Conservation (phyloP, 2,888 invertebrate genomes). For the Carterocephalus palaemon region DNA sequence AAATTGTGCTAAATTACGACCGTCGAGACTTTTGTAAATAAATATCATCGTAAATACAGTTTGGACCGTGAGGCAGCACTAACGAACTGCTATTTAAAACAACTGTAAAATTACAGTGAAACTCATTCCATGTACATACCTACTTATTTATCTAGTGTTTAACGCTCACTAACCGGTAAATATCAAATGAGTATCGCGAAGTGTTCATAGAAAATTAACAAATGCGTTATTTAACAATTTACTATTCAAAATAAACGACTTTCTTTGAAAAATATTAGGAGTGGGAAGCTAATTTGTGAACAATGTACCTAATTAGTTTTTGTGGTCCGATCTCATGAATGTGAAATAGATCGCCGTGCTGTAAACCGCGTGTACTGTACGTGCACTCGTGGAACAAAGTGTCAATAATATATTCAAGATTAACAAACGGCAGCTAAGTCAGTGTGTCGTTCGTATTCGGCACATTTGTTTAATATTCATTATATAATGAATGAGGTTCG, state of each 20-base stretch:
- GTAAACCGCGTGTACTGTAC: constrained; percentile 18
- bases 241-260: constrained; percentile 10
- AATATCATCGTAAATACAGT: constrained; percentile 14
- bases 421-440: constrained; percentile 50
- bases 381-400: too few species aligned
- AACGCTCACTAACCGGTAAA: constrained; percentile 5
- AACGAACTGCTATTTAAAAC: constrained; percentile 29
- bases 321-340: constrained; percentile 17
- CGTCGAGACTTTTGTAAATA: constrained; percentile 18
- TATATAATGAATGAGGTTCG: constrained; percentile 65
- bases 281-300: constrained; percentile 24
- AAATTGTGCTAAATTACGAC: constrained; percentile 23
- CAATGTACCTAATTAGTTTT: constrained; percentile 24
- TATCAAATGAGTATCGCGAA: neutral
- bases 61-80: constrained; percentile 18
- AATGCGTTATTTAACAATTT: constrained; percentile 9
- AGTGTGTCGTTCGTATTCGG: constrained; percentile 56
- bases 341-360: constrained; percentile 15
- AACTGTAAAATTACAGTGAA: constrained; percentile 28
- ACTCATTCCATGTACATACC: constrained; percentile 20
- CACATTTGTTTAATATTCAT: constrained; percentile 72
- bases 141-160: constrained; percentile 9
- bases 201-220: neutral
- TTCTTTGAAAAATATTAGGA: neutral
- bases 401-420: constrained; percentile 27